Base-by-base conservation (phyloP, 2,113 vertebrate species). In the Dipodomys merriami region DNA sequence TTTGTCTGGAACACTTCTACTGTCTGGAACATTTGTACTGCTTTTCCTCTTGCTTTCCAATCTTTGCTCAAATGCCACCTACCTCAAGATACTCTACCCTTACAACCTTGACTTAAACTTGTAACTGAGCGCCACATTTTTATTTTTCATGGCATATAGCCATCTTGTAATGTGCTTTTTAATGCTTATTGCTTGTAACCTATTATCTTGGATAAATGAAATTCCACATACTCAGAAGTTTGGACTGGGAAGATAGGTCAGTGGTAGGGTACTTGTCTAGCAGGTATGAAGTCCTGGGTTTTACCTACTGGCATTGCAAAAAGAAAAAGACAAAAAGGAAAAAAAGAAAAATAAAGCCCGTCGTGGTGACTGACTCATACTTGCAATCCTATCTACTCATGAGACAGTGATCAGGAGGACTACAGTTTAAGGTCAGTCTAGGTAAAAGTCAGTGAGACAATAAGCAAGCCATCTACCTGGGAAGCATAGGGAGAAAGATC, bases 1-100 rank as follows among this genome's bases (percentile, higher is more conserved):
- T 90, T 72, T 49, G 49, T 49, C 22, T 19, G 18, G 94, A 93
- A 87, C 46, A 88, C n/a, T 29, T 84, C 87, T 80, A 87, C 49
- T 49, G 49, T 49, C 22, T 19, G 18, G 94, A 93, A 84, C 46
- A 88, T n/a, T 29, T 84, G 13, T 18, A 90, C 33, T 13, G 29
- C 33, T 27, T 29, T 83, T 83, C 74, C 57, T 94, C 71, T 87
- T 46, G 46, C 35, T 39, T 79, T 91, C 2, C 25, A 84, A 73
- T 71, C 67, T 86, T 90, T 83, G 77, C n/a, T 94, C 67, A 88
- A 30, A 76, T 84, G 49, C 79, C 27, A 64, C 5, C 11, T 80
- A 49, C 49, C 49, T 35, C 44, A 90, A 1, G n/a, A 49, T 35
- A 46, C 57, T 22, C 27, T 86, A 86, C 33, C 27, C 62, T 89